Conservation (phyloP, 2,797 vertebrate genomes). For the Aplochiton taeniatus region DNA sequence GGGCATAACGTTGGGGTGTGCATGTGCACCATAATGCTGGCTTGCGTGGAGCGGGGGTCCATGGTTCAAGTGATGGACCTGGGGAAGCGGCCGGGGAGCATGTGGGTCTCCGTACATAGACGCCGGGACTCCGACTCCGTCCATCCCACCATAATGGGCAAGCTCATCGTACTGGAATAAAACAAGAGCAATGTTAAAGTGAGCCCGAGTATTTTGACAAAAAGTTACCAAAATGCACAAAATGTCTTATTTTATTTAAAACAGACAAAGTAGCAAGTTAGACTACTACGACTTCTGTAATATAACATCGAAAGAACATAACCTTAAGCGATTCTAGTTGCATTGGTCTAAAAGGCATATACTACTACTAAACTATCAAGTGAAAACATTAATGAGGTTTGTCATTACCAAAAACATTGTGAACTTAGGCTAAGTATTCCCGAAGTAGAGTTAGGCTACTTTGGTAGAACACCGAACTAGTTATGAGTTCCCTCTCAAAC, state of each 20-base stretch:
- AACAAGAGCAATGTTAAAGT: constrained; percentile 63
- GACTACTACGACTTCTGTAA: neutral
- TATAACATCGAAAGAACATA: constrained; percentile 15
- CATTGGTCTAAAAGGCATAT: constrained; percentile 31
- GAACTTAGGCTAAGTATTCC: constrained; percentile 73
- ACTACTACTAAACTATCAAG: constrained; percentile 16
- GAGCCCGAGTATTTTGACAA: constrained; percentile 37
- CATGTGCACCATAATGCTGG: constrained; percentile 98
- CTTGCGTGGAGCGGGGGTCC: constrained; percentile 97
- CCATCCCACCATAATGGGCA: constrained; percentile 99
- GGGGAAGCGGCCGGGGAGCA: constrained; percentile 95
- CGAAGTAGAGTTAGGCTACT: constrained; percentile 72
- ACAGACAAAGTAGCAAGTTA: constrained; percentile 22
- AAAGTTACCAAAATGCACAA: constrained; percentile 38
- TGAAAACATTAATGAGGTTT: constrained; percentile 34
- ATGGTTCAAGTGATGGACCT: constrained; percentile 99
- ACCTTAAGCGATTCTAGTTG: constrained; percentile 23
- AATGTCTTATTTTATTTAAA: constrained; percentile 39
- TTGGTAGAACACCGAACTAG: constrained; percentile 66
- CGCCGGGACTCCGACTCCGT: constrained; percentile 94
- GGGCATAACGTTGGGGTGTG: constrained; percentile 99
- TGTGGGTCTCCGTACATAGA: constrained; percentile 99
- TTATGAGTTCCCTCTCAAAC: constrained; percentile 67
- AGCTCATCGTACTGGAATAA: constrained; percentile 98
- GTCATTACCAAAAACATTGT: constrained; percentile 95